Base-by-base conservation (phyloP, 1,140 invertebrate genomes). In the Aphis craccivora region DNA sequence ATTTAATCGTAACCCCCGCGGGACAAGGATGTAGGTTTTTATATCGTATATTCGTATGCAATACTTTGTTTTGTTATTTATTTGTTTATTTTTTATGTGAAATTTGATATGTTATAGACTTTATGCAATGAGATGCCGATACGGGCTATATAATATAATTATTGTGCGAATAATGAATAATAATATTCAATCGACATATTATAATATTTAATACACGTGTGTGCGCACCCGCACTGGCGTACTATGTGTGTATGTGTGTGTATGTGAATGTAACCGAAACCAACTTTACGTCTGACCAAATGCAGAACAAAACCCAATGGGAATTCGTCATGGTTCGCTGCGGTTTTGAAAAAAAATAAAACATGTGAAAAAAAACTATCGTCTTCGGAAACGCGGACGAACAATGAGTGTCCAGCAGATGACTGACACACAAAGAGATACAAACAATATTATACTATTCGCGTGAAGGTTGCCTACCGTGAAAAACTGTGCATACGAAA, bases 391-490 rank as follows among this genome's bases (percentile, higher is more conserved):
- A 86, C 81, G 45, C 89, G 37, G 89, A 90, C 55, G 53, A 60
- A 67, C 53, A 67, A 90, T 67, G 89, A 90, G 89, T 83, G 76
- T 48, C 90, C 60, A 45, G 91, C 76, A 93, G 81, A 86, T 55
- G 91, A 86, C 81, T 35, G 91, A 84, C 76, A 84, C 45, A 84
- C 76, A 91, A 83, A 91, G 91, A 81, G 60, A 81, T 60, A 60
- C 88, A 53, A 89, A 89, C 87, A 37, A 91, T 83, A 91, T 83
- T 91, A n/a, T 91, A 35, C 35, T 91, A 81, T 83, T 76, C n/a
- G 90, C 90, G 60, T 48, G 90, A 91, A 91, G 90, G 90, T 91
- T 91, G 83, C 90, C 43, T 25, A 83, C 67, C 90, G 67, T 91
- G 90, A 91, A 91, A 91, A 91, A 40, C 60, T n/a, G n/a, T 14